These are phyloP conservation scores for Dynastes grantii DNA, from an alignment of 2,888 invertebrate genomes.

Conservation along the genomic window DNA sequence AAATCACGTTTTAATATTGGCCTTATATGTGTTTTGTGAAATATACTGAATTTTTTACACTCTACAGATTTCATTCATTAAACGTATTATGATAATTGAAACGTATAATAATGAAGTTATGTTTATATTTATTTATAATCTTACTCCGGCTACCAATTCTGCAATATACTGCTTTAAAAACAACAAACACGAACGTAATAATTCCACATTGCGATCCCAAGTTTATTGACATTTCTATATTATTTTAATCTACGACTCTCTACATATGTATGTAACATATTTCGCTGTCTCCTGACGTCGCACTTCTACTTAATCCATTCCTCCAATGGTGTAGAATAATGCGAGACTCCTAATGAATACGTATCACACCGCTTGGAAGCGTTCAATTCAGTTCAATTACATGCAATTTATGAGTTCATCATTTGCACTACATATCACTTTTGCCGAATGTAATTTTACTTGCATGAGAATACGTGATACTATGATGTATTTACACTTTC, in stretches of 20 bases:
- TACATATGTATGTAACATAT: background rate
- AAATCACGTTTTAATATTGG: too few species aligned
- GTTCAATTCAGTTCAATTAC: constrained; percentile 43
- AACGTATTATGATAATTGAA: too few species aligned
- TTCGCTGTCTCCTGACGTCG: background rate
- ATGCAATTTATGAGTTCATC: constrained; percentile 36
- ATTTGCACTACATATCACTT: constrained; percentile 13
- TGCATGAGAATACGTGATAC: background rate
- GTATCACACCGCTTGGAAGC: constrained; percentile 44
- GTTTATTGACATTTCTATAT: background rate
- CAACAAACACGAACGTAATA: too few species aligned
- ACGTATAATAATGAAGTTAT: too few species aligned
- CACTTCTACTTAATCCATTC: constrained; percentile 13
- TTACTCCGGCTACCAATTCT: too few species aligned
- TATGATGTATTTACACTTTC: background rate
- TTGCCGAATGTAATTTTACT: constrained; percentile 2
- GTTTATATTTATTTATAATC: too few species aligned
- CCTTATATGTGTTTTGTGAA: too few species aligned
- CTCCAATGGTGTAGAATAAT: background rate
- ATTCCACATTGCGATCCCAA: background rate
- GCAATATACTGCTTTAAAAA: too few species aligned
- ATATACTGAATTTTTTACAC: too few species aligned
- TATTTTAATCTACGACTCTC: background rate
- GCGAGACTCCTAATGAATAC: constrained; percentile 32
- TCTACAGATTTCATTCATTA: too few species aligned